Conservation (phyloP, 2,888 invertebrate genomes). For the Rhingia campestris region DNA sequence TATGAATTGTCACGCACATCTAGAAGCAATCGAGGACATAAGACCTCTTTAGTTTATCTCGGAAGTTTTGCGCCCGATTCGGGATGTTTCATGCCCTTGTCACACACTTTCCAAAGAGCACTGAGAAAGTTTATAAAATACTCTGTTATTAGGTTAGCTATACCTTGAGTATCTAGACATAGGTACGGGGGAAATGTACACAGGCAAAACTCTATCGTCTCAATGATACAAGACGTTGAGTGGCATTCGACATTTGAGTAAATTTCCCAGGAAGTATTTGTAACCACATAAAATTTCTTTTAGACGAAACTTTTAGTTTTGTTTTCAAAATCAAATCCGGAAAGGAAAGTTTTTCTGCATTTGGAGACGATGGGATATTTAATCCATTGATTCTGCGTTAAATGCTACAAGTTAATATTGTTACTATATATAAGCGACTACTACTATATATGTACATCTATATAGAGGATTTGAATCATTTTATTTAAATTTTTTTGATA, state of each 20-base stretch:
- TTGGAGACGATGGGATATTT: no score
- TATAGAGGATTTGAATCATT: no score
- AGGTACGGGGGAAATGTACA: background rate
- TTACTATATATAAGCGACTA: no score
- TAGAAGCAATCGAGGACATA: constrained; percentile 17
- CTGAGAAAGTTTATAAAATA: constrained; percentile 7
- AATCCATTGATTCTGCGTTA: no score
- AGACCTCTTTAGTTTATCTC: constrained; percentile 11
- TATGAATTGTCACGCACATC: constrained; percentile 8
- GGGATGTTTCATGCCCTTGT: background rate
- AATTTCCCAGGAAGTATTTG: constrained; percentile 14
- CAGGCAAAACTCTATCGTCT: constrained; percentile 17
- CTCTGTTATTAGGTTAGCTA: constrained; percentile 23
- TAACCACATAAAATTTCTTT: constrained; percentile 18
- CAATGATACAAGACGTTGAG: constrained; percentile 23
- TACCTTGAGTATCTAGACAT: background rate
- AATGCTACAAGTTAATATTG: no score
- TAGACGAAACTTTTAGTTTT: constrained; percentile 27
- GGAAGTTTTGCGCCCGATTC: background rate
- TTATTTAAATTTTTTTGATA: no score
- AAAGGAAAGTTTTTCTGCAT: constrained; percentile 7
- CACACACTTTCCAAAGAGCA: background rate
- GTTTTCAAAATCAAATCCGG: constrained; percentile 24
- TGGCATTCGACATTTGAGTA: constrained; percentile 9
- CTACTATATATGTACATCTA: no score